Percentiles rank a stretch among this genome's conserved stretches.
Evolutionary conservation across 2,113 vertebrate species (phyloP).

Genomic region (Erinaceus europaeus): DNA sequence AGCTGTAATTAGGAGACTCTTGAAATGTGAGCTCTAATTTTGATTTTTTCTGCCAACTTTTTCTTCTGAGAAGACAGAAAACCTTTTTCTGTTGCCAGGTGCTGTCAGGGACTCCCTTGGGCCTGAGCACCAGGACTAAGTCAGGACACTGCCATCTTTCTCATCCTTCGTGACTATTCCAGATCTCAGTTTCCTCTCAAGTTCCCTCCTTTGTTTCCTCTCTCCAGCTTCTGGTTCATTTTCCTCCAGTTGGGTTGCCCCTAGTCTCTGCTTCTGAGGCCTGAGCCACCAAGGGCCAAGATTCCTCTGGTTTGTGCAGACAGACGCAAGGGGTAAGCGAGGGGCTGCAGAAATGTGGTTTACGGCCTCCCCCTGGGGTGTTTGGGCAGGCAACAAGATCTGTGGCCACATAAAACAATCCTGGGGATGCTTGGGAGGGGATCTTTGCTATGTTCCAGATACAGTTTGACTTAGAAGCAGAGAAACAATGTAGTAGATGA

Average conservation of each 20-base stretch:
- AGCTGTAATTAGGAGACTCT: slow-evolving; percentile 18
- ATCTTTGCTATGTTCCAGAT: neutral
- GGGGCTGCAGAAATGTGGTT: neutral
- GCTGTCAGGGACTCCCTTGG: neutral
- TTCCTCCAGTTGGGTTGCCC: neutral
- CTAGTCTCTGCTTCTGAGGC: neutral
- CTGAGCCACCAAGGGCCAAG: neutral
- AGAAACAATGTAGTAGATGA: neutral
- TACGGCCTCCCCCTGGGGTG: neutral
- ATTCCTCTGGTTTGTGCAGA: neutral
- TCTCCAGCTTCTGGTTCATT: neutral
- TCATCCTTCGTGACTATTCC: neutral
- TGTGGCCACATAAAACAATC: neutral
- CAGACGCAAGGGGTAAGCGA: neutral
- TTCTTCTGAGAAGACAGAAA: slow-evolving; percentile 32
- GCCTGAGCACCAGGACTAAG: neutral
- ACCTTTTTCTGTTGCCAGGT: neutral
- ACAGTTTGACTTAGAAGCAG: neutral
- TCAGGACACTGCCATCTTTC: neutral
- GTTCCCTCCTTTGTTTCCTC: fast-evolving
- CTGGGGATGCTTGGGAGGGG: neutral
- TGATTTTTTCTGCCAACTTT: slow-evolving; percentile 45
- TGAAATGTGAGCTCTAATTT: neutral
- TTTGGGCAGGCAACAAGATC: neutral
- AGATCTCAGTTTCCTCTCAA: neutral